These are phyloP conservation scores for Macaca fascicularis DNA, from an alignment of 2,113 vertebrate species.

Conservation along the genomic window DNA sequence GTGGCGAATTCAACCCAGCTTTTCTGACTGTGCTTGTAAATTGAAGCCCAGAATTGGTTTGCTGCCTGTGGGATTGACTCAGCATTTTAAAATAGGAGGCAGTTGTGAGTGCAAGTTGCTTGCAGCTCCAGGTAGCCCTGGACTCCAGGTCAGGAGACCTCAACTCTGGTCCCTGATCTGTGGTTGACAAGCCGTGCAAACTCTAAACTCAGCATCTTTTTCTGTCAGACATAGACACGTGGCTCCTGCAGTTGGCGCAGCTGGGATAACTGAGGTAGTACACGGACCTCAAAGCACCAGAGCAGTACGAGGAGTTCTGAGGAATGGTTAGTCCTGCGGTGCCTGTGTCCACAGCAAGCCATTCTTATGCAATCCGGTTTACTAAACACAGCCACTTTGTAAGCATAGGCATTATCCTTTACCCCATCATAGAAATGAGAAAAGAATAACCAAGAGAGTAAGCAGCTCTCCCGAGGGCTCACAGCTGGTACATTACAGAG, in stretches of 20 bases:
- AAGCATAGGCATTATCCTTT: fast-evolving
- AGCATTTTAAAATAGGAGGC: neutral
- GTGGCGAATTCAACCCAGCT: fast-evolving
- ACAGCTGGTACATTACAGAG: neutral
- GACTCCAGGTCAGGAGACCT: neutral
- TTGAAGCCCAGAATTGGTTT: fast-evolving
- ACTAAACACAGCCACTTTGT: fast-evolving
- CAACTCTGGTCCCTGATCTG: fast-evolving
- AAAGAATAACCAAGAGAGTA: fast-evolving
- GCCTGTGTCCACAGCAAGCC: fast-evolving
- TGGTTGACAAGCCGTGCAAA: fast-evolving
- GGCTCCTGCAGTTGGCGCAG: fast-evolving
- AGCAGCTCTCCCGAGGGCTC: neutral
- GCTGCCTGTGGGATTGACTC: fast-evolving
- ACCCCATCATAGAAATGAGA: fast-evolving
- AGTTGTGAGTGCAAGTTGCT: fast-evolving
- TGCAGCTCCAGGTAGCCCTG: too few species aligned
- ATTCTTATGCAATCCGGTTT: fast-evolving
- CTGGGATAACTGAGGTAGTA: fast-evolving
- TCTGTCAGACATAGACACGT: fast-evolving
- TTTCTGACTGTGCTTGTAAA: fast-evolving
- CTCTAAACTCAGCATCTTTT: neutral
- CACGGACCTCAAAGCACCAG: fast-evolving
- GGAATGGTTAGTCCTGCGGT: fast-evolving
- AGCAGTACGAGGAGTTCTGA: fast-evolving